A percentile compares a stretch with the other conserved stretches of the same genome.
Conservation (phyloP, 2,797 vertebrate species). For the Phalanger gymnotis region DNA sequence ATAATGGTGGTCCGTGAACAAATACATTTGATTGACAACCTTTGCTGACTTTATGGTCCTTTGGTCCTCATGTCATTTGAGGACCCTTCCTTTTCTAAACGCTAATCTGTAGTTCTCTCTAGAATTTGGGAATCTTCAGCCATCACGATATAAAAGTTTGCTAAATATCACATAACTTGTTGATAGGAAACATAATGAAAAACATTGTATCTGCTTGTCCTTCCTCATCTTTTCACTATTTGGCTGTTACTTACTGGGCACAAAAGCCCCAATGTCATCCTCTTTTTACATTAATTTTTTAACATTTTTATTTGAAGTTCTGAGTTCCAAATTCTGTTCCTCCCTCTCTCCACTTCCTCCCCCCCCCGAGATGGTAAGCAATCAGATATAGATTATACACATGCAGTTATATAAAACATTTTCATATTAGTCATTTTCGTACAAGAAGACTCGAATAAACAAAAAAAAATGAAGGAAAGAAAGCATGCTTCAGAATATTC, state of each 20-base stretch:
- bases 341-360: too few species aligned
- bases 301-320: too few species aligned
- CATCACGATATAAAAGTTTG: background rate
- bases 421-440: too few species aligned
- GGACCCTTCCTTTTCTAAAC: background rate
- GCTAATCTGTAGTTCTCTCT: background rate
- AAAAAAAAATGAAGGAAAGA: too few species aligned
- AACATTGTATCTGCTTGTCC: background rate
- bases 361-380: too few species aligned
- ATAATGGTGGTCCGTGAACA: background rate
- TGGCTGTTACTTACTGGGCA: background rate
- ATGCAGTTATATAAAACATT: too few species aligned
- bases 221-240: background rate
- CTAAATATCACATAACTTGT: background rate
- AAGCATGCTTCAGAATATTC: too few species aligned
- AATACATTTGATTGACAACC: background rate
- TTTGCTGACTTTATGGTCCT: background rate
- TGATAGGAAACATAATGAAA: background rate
- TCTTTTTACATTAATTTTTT: too few species aligned
- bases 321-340: too few species aligned
- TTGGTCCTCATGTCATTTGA: background rate
- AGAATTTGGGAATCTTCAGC: background rate
- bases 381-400: too few species aligned
- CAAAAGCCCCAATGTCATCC: background rate
- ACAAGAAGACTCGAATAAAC: too few species aligned